These are phyloP conservation scores for Procavia capensis DNA, from an alignment of 2,113 vertebrate genomes.

Conservation along the genomic window DNA sequence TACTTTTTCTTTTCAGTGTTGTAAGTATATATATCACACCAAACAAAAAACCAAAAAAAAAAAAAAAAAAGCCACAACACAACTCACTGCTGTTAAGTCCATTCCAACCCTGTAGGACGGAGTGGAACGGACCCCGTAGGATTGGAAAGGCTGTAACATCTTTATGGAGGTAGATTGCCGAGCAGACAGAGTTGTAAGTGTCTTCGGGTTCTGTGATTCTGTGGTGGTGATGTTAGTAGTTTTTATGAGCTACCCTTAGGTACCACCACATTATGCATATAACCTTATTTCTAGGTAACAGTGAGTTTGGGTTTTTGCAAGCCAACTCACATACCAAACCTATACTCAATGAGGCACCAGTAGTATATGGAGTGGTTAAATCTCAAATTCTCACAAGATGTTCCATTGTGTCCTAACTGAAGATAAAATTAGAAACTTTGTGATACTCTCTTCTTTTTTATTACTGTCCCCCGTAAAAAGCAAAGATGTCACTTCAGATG, in stretches of 20 bases:
- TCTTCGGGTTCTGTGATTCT: not conserved
- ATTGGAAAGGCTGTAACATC: too few relatives aligned
- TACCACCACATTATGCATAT: not conserved
- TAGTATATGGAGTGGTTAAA: not conserved
- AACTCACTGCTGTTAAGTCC: too few relatives aligned
- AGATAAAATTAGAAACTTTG: not conserved
- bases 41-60: too few relatives aligned
- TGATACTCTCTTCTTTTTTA: not conserved
- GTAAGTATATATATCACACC: too few relatives aligned
- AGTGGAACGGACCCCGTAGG: too few relatives aligned
- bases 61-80: too few relatives aligned
- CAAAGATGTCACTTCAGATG: too few relatives aligned
- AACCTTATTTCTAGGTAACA: not conserved
- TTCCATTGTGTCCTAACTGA: not conserved
- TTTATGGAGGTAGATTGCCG: too few relatives aligned
- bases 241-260: not conserved
- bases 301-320: constrained; percentile 32
- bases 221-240: not conserved
- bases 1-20: not conserved
- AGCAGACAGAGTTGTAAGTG: not conserved
- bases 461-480: not conserved
- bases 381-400: not conserved
- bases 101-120: too few relatives aligned
- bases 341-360: not conserved
- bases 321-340: not conserved